These are phyloP conservation scores for Atractosteus spatula DNA, from an alignment of 2,113 vertebrate species.

Conservation along the genomic window DNA sequence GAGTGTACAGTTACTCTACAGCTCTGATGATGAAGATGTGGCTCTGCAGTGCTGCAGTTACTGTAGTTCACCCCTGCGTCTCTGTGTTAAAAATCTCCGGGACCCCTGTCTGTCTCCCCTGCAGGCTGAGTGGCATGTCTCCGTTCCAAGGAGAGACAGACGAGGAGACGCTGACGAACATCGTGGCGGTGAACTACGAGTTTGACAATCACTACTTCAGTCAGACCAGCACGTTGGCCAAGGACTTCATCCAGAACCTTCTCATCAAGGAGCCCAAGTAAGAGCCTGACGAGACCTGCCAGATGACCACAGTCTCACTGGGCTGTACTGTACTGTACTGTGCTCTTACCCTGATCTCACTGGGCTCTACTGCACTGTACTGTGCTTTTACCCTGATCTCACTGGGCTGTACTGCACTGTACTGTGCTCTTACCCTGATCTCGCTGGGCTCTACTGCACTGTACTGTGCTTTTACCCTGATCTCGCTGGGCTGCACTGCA, in stretches of 20 bases:
- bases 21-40: no score
- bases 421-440: no score
- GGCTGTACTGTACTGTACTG: not conserved
- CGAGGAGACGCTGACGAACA: slow-evolving; percentile 65
- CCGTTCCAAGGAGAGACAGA: slow-evolving; percentile 75
- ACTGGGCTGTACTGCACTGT: not conserved
- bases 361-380: not conserved
- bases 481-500: no score
- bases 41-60: no score
- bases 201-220: slow-evolving; percentile 65
- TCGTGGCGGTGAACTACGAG: slow-evolving; percentile 58
- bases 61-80: no score
- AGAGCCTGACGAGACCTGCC: not conserved
- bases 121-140: slow-evolving; percentile 79
- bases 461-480: no score
- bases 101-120: not conserved
- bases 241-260: slow-evolving; percentile 74
- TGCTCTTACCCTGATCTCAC: not conserved
- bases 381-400: not conserved
- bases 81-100: not conserved
- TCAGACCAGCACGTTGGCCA: slow-evolving; percentile 64
- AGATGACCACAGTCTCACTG: no score
- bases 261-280: slow-evolving; percentile 68
- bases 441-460: no score
- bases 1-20: no score